Base-by-base conservation (phyloP, 2,113 vertebrate genomes). In the Macheiramphus alcinus region DNA sequence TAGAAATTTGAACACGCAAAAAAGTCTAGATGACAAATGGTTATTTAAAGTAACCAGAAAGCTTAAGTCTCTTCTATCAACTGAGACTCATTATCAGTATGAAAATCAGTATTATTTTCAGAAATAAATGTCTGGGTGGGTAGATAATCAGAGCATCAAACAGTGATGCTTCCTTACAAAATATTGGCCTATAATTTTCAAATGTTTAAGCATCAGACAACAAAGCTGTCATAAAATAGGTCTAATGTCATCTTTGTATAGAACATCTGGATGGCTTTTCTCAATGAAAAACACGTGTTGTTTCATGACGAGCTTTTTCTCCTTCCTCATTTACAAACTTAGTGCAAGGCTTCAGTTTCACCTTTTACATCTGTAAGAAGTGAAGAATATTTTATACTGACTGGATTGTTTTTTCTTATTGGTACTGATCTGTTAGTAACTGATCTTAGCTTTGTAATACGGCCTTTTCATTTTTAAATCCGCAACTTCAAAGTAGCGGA, bases 21-120 rank as follows among this genome's bases (percentile, higher is more conserved):
- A 62, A 75, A 21, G 15, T 59, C 18, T 68, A 61, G n/a, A 52
- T 86, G 59, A 81, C 56, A 87, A 91, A 81, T 71, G 55, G 47
- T 71, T 96, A 91, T 91, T 91, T 91, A 93, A 96, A 94, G 86
- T 63, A 91, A 87, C 38, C 34, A 59, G 80, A 80, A 85, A 91
- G 9, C 48, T 89, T 21, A 38, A 82, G 38, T 81, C 38, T 89
- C 36, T 81, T 76, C 53, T 80, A 20, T 86, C 45, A 58, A 11
- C 61, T 75, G 70, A 85, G 61, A 43, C 25, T 81, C 27, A 50
- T 73, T 70, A 73, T 59, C 38, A 84, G 22, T 71, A 84, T 84
- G 56, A 79, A 89, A 75, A 82, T 74, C 63, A 66, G 38, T 89
- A 75, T 89, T 91, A 80, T 89, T 91, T 93, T 89, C 84, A 93